Base-by-base conservation (phyloP, 2,888 invertebrate species). In the Masnerella sp. region DNA sequence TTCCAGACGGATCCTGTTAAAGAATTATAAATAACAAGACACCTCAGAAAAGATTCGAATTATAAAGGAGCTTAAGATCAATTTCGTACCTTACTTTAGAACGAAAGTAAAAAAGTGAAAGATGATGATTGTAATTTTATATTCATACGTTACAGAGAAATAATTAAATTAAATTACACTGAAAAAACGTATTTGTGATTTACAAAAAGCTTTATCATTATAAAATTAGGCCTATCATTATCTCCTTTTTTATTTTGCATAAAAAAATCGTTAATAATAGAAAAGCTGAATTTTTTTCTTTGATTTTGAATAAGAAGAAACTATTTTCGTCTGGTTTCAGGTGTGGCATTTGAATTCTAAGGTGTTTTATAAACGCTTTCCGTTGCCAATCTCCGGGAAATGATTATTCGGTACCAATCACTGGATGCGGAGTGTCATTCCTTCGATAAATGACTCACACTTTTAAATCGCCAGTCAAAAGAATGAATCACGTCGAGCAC, bases 391-490 rank as follows among this genome's bases (percentile, higher is more conserved):
- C 59, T 36, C 56, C 67, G 38, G 58, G 30, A 40, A 40, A 56
- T 43, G 7, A 54, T 54, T 54, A 43, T 36, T 43, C 15, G 52
- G 52, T 20, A 52, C 36, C 51, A 22, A 58, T 52, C 51, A 51
- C 36, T 20, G 40, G 40, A 47, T 32, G 47, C 32, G 18, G 40
- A 20, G 12, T 54, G 64, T 64, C 36, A 61, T 73, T 76, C 69
- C 56, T 56, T 72, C 45, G 54, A 34, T 72, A 54, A 77, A 75
- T 77, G 79, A 78, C 45, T 79, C 79, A 78, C 36, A 56, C 74
- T 28, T 52, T 72, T 62, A 61, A 64, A 70, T 68, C 32, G 45
- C 36, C 47, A 45, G 22, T n/a, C 56, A 15, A 68, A 62, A 61
- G 65, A 49, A 68, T 74, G 72, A 76, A 56, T 71, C 74, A 77